These are phyloP conservation scores for Metopia argyrocephala DNA, from an alignment of 2,888 invertebrate species.

Conservation along the genomic window DNA sequence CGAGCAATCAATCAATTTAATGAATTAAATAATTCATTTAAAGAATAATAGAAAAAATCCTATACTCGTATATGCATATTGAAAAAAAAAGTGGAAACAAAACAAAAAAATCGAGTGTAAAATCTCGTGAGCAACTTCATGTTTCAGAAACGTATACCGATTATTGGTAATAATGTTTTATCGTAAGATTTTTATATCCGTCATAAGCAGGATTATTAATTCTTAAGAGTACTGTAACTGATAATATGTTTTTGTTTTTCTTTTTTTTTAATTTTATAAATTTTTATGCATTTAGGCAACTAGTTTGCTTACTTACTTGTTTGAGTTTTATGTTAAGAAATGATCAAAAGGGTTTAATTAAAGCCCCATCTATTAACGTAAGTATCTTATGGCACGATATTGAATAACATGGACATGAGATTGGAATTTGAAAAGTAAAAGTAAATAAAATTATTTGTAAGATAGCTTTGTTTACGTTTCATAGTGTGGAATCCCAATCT, in stretches of 20 bases:
- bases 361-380: not conserved
- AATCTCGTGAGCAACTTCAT: not conserved
- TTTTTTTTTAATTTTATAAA: not conserved
- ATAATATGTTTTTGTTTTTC: not conserved
- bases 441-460: no score
- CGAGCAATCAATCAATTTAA: slow-evolving; percentile 46
- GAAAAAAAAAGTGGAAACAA: not conserved
- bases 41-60: not conserved
- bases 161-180: not conserved
- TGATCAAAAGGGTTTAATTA: not conserved
- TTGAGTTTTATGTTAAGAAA: not conserved
- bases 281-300: not conserved
- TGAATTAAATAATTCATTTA: slow-evolving; percentile 11
- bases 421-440: no score
- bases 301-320: not conserved
- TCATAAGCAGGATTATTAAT: not conserved
- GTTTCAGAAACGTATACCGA: not conserved
- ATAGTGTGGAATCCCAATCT: no score
- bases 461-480: no score
- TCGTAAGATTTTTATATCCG: not conserved
- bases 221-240: no score
- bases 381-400: not conserved
- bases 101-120: not conserved
- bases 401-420: no score
- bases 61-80: no score